phyloP scores from a whole-genome alignment of 1,140 invertebrate genomes.

The Thaumatotibia leucotreta region DNA sequence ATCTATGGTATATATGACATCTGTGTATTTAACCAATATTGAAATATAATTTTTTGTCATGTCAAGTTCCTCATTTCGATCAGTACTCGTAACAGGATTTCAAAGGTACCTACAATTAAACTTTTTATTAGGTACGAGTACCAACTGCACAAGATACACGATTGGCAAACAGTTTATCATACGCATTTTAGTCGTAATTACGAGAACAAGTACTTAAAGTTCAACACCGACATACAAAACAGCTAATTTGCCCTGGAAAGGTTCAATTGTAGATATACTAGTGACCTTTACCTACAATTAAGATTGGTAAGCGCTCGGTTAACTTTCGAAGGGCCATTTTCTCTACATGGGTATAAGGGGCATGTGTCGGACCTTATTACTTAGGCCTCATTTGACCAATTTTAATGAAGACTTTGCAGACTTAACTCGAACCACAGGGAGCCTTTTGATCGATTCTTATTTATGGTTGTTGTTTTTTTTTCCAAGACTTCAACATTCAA shows the following conservation, averaged over 20 bases:
- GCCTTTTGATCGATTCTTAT: not conserved
- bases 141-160: too few relatives aligned
- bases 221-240: not conserved
- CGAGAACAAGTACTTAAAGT: not conserved
- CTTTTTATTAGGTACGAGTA: too few relatives aligned
- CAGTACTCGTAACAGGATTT: too few relatives aligned
- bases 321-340: not conserved
- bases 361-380: not conserved
- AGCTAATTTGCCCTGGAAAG: not conserved
- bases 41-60: too few relatives aligned
- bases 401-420: too few relatives aligned
- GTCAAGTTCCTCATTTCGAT: too few relatives aligned
- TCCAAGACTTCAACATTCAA: too few relatives aligned
- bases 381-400: not conserved
- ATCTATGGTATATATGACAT: too few relatives aligned
- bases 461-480: too few relatives aligned
- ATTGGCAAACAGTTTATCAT: not conserved
- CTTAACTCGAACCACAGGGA: not conserved
- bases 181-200: too few relatives aligned
- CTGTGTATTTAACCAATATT: too few relatives aligned
- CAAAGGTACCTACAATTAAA: too few relatives aligned
- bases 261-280: constrained; percentile 7
- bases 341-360: not conserved
- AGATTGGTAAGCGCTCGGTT: not conserved
- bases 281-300: constrained; percentile 13